Evolutionary conservation across 64 coral and sea anemone genomes (phyloP).

Genomic region (Hydrozoanthus tunicans): DNA sequence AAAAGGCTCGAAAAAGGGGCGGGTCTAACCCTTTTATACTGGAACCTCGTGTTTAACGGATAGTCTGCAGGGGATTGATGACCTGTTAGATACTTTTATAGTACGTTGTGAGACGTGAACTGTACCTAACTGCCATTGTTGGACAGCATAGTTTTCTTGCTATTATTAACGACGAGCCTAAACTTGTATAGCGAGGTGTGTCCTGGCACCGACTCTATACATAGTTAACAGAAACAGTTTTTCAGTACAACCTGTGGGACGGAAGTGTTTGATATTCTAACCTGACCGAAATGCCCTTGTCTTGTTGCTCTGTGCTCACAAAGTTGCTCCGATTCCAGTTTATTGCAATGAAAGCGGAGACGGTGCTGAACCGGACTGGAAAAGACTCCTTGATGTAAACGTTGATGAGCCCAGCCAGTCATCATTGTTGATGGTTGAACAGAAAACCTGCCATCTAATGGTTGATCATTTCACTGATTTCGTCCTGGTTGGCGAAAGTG

Average conservation of each 20-base stretch:
- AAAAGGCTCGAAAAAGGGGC: too few species aligned
- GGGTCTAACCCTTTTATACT: too few species aligned
- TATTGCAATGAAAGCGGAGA: constrained; percentile 36
- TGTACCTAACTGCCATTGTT: too few species aligned
- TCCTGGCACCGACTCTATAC: too few species aligned
- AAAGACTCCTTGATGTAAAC: constrained; percentile 3
- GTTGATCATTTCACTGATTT: constrained; percentile 53
- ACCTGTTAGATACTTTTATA: too few species aligned
- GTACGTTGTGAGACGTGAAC: too few species aligned
- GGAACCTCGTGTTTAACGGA: too few species aligned
- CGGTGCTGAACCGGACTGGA: constrained; percentile 29
- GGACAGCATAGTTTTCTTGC: too few species aligned
- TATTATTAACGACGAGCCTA: too few species aligned
- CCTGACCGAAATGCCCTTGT: not conserved
- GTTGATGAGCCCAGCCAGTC: constrained; percentile 21
- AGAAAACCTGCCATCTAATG: constrained; percentile 30
- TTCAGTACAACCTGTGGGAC: not conserved
- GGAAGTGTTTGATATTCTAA: too few species aligned
- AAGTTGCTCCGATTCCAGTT: not conserved
- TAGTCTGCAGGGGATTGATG: too few species aligned
- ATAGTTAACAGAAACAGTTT: not conserved
- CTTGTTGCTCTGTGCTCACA: not conserved
- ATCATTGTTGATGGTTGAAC: constrained; percentile 14
- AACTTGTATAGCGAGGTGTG: too few species aligned
- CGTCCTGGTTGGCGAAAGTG: constrained; percentile 41